Percentiles rank a stretch among this genome's conserved stretches.
Conservation (phyloP, 2,797 vertebrate species). For the Phrynocephalus forsythii region DNA sequence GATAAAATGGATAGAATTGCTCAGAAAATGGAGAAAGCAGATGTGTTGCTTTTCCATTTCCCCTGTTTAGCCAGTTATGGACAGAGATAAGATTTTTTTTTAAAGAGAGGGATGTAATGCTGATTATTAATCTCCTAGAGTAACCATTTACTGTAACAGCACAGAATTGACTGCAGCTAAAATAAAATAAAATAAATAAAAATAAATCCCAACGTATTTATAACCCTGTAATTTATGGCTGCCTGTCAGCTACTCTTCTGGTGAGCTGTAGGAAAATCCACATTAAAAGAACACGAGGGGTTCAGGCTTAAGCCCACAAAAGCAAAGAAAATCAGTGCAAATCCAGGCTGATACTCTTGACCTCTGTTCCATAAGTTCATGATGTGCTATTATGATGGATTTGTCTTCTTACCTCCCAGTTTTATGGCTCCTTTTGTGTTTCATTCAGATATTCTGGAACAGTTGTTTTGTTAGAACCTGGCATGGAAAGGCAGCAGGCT, state of each 20-base stretch:
- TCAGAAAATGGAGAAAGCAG: slow-evolving; percentile 31
- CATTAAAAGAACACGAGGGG: slow-evolving; percentile 38
- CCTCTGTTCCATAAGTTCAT: slow-evolving; percentile 2
- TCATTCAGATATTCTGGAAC: slow-evolving; percentile 24
- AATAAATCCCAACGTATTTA: not conserved
- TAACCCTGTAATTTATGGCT: slow-evolving; percentile 5
- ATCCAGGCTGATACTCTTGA: slow-evolving; percentile 31
- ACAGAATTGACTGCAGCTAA: slow-evolving; percentile 22
- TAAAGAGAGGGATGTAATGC: slow-evolving; percentile 9
- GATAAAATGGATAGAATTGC: not conserved
- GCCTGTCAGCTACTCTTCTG: slow-evolving; percentile 40
- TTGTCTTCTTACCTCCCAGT: slow-evolving; percentile 26
- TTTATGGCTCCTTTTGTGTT: slow-evolving; percentile 19
- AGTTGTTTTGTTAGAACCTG: slow-evolving; percentile 33
- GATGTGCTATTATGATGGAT: slow-evolving; percentile 20
- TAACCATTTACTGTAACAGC: slow-evolving; percentile 40
- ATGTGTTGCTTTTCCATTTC: not conserved
- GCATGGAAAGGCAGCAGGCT: not conserved
- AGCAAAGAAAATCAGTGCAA: slow-evolving; percentile 50
- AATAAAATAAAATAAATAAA: not conserved
- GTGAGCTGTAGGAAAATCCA: slow-evolving; percentile 47
- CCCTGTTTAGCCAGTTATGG: slow-evolving; percentile 24
- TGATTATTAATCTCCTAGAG: slow-evolving; percentile 30
- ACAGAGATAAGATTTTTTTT: slow-evolving; percentile 25
- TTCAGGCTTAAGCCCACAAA: slow-evolving; percentile 43